Evolutionary conservation across 2,113 vertebrate genomes (phyloP).

Genomic region (Aviceda subcristata): DNA sequence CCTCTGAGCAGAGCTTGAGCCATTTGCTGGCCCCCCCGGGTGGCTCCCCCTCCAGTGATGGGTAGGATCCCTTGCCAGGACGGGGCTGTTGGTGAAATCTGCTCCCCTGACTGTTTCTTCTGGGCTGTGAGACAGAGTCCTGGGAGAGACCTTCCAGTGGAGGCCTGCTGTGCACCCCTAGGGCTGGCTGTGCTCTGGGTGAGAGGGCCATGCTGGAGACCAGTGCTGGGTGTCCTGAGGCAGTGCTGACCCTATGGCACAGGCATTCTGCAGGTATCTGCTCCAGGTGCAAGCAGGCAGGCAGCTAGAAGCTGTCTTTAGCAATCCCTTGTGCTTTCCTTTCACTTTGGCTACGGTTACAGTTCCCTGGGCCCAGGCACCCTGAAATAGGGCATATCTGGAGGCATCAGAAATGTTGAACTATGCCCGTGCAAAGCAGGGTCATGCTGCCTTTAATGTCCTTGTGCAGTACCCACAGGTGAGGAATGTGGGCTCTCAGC

Average conservation of each 20-base stretch:
- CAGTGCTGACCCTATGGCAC: neutral
- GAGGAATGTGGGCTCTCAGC: neutral
- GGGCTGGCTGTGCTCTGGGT: neutral
- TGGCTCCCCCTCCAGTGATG: neutral
- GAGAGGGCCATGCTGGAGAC: neutral
- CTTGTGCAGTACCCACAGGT: fast-evolving
- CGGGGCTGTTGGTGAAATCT: neutral
- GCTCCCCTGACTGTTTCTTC: neutral
- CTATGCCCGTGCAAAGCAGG: neutral
- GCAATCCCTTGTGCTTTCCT: neutral
- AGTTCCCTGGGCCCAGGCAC: neutral
- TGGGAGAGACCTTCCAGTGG: neutral
- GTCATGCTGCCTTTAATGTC: fast-evolving
- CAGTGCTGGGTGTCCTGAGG: neutral
- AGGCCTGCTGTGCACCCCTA: neutral
- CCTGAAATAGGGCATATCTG: neutral
- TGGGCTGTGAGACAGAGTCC: neutral
- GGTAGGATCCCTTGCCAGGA: neutral
- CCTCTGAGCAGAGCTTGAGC: neutral
- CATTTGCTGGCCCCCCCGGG: fast-evolving
- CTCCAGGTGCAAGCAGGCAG: neutral
- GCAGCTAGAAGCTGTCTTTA: neutral
- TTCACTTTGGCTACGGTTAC: neutral
- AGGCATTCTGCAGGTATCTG: neutral
- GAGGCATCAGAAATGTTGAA: neutral